Percentiles rank a stretch among this genome's conserved stretches.
phyloP scores from a whole-genome alignment of 2,113 vertebrate species.

The Dipodomys merriami region DNA sequence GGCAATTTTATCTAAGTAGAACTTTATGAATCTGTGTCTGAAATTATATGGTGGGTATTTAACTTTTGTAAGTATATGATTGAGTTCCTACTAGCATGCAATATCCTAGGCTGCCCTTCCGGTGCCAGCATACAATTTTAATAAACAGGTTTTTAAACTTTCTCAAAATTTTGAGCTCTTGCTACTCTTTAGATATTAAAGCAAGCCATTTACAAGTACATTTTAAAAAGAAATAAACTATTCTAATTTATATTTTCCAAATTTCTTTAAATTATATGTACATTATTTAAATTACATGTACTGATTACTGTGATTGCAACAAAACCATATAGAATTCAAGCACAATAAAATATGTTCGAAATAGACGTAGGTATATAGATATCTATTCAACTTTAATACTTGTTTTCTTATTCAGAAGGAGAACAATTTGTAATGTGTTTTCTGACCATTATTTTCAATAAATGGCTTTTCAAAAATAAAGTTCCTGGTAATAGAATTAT shows the following conservation, averaged over 20 bases:
- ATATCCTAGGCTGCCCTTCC: neutral
- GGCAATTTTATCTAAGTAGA: slow-evolving; percentile 43
- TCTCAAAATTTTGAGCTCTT: neutral
- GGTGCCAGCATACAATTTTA: slow-evolving; percentile 36
- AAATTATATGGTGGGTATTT: slow-evolving; percentile 23
- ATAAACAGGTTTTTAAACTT: neutral
- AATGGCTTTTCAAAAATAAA: slow-evolving; percentile 55
- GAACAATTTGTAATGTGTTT: slow-evolving; percentile 9
- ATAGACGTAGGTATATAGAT: neutral
- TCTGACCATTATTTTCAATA: slow-evolving; percentile 39
- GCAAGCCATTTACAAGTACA: neutral
- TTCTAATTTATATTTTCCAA: neutral
- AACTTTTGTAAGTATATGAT: slow-evolving; percentile 4
- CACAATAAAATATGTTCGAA: neutral
- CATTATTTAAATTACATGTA: neutral
- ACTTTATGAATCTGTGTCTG: slow-evolving; percentile 14
- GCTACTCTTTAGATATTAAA: neutral
- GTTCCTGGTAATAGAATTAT: slow-evolving; percentile 32
- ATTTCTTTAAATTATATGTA: slow-evolving; percentile 4
- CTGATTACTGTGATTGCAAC: neutral
- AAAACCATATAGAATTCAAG: slow-evolving; percentile 11
- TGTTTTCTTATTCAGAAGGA: slow-evolving; percentile 30
- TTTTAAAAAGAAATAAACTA: neutral
- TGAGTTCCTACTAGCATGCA: neutral
- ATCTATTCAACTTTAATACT: neutral